These are phyloP conservation scores for Apaloderma vittatum DNA, from an alignment of 2,113 vertebrate genomes.

Conservation along the genomic window DNA sequence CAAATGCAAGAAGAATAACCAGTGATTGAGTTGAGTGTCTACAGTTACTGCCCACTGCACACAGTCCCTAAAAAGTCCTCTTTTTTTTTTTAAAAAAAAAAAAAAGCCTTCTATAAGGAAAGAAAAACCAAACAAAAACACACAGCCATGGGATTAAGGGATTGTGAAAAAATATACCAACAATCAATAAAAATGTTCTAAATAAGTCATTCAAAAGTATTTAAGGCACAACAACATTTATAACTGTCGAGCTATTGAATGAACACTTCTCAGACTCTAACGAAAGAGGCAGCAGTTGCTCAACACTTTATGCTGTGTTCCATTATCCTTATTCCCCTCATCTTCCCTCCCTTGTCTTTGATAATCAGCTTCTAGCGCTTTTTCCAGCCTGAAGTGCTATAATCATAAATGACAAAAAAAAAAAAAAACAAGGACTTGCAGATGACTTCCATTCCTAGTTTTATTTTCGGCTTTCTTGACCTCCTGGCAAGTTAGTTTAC, in stretches of 20 bases:
- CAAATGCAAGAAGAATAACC: neutral
- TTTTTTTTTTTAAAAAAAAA: neutral
- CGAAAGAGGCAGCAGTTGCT: neutral
- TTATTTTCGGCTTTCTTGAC: constrained; percentile 24
- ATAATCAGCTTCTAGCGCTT: neutral
- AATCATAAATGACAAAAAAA: constrained; percentile 19
- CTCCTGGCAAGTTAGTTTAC: constrained; percentile 49
- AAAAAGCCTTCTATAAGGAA: neutral
- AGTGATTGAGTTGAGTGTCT: neutral
- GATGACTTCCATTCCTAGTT: neutral
- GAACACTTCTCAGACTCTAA: neutral
- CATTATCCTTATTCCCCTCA: neutral
- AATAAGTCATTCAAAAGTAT: neutral
- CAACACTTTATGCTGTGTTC: neutral
- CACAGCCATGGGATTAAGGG: neutral
- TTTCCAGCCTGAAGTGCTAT: constrained; percentile 10
- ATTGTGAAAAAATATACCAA: neutral
- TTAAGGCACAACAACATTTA: neutral
- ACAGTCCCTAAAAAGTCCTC: neutral
- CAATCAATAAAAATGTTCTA: neutral
- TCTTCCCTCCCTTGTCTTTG: neutral
- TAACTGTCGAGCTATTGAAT: neutral
- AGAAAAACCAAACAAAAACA: too few species aligned
- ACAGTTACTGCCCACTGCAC: neutral
- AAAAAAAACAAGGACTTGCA: constrained; percentile 16